Evolutionary conservation across 2,888 invertebrate species (phyloP), one percentile per base, ranked within the genome.

Genomic region (Drosophila aldrichi): DNA sequence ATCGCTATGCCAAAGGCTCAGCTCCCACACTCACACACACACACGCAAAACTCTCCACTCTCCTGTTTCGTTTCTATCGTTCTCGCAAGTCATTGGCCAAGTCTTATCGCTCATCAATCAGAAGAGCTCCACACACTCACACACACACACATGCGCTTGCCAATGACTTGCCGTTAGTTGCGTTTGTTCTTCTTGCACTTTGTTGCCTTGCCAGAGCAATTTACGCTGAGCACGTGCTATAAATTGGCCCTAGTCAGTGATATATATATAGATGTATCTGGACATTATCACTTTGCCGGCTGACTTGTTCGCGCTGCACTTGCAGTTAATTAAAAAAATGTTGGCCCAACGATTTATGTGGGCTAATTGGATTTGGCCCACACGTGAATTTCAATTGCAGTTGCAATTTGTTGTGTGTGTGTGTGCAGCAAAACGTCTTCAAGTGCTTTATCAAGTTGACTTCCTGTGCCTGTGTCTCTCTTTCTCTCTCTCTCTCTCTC

Each of bases 311-410:
- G 40, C 52, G 49, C 59, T 43, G 51, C 49, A 43, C 32, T 74
- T 58, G 41, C 74, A 77, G 81, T 83, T 82, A 82, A 82, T 82
- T 82, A 83, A 82, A 82, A 44, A 86, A 72, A 58, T 52, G 52
- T 63, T 48, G 40, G 67, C 36, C 68, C 68, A 29, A 55, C 68
- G 69, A 81, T 86, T 83, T 77, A 79, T 83, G 58, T 74, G 57
- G 44, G 64, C 72, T 74, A 79, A 82, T 79, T 59, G 61, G 59
- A 44, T 56, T 56, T 56, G 43, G 56, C 43, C 20, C 58, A 29
- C 72, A 61, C 36, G 63, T 61, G 69, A 61, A 64, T 69, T 74
- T 65, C 74, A 81, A 79, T 80, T 81, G 66, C 76, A 77, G 81
- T 70, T 81, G 73, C 77, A 84, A 79, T 81, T 79, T 79, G 66